Evolutionary conservation across 2,113 vertebrate species (phyloP).

Genomic region (Diphyllodes magnificus): DNA sequence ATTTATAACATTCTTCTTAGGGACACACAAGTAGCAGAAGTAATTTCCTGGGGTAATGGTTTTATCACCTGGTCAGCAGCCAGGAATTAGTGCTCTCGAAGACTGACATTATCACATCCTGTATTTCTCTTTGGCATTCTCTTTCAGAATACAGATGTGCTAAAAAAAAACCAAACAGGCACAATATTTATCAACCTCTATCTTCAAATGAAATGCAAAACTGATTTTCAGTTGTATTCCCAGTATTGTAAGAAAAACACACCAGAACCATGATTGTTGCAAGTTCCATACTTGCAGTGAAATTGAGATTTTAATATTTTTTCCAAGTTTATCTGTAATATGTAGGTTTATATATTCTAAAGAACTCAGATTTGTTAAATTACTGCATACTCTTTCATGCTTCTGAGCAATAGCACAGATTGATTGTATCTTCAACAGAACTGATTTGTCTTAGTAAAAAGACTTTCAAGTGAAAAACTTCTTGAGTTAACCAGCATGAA

Average conservation of each 20-base stretch:
- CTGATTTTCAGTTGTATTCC: not conserved
- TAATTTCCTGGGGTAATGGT: not conserved
- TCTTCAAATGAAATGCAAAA: not conserved
- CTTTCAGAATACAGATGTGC: slow-evolving; percentile 86
- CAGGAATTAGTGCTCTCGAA: not conserved
- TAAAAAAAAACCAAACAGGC: not conserved
- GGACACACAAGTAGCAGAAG: not conserved
- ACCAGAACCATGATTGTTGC: not conserved
- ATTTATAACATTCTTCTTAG: not conserved
- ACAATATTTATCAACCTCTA: not conserved
- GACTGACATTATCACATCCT: slow-evolving; percentile 59
- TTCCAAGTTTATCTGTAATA: not conserved
- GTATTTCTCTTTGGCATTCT: slow-evolving; percentile 80
- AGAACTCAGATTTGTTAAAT: not conserved
- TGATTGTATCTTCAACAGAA: not conserved
- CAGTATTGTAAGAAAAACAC: not conserved
- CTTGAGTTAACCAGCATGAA: not conserved
- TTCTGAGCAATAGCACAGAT: not conserved
- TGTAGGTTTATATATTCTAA: not conserved
- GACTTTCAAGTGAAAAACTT: not conserved
- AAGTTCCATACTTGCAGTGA: not conserved
- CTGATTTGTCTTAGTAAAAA: not conserved
- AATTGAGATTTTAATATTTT: not conserved
- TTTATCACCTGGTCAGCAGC: not conserved
- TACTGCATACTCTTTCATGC: not conserved